Conservation (phyloP, 2,888 invertebrate species). For the Drosophila hawaiiensis region DNA sequence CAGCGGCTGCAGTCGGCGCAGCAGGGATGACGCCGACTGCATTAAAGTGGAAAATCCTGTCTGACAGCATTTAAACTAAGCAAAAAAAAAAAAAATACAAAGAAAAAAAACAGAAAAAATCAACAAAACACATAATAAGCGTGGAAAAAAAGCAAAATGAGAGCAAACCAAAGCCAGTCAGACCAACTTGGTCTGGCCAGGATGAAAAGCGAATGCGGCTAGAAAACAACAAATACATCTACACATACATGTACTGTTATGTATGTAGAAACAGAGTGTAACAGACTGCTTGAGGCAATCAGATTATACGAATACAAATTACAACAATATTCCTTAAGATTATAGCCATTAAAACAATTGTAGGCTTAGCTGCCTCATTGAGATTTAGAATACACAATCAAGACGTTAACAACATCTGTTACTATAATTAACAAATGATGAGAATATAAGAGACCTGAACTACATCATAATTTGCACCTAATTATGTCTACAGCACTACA, state of each 20-base stretch:
- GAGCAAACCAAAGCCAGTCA: slow-evolving; percentile 62
- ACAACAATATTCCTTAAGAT: background rate
- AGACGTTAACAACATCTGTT: background rate
- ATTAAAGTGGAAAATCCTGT: slow-evolving; percentile 82
- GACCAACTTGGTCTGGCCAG: slow-evolving; percentile 34
- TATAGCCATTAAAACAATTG: background rate
- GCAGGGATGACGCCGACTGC: slow-evolving; percentile 48
- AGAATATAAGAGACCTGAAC: background rate
- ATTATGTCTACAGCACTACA: no score
- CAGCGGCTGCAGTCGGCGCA: slow-evolving; percentile 7
- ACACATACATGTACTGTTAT: background rate
- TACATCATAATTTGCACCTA: background rate
- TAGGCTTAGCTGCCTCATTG: background rate
- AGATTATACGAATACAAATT: background rate
- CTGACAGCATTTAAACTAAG: slow-evolving; percentile 77
- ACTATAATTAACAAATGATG: background rate
- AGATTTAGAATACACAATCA: background rate
- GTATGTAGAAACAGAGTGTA: slow-evolving; percentile 1
- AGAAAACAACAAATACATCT: slow-evolving; percentile 15
- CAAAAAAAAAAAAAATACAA: slow-evolving; percentile 53
- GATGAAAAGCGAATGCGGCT: slow-evolving; percentile 68
- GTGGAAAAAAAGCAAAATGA: slow-evolving; percentile 74
- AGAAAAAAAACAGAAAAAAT: slow-evolving; percentile 54
- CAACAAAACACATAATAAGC: slow-evolving; percentile 68
- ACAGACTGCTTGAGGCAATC: background rate